Evolutionary conservation across 2,888 invertebrate genomes (phyloP), one percentile per base, ranked within the genome.

Genomic region (Drosophila nr. fundita): DNA sequence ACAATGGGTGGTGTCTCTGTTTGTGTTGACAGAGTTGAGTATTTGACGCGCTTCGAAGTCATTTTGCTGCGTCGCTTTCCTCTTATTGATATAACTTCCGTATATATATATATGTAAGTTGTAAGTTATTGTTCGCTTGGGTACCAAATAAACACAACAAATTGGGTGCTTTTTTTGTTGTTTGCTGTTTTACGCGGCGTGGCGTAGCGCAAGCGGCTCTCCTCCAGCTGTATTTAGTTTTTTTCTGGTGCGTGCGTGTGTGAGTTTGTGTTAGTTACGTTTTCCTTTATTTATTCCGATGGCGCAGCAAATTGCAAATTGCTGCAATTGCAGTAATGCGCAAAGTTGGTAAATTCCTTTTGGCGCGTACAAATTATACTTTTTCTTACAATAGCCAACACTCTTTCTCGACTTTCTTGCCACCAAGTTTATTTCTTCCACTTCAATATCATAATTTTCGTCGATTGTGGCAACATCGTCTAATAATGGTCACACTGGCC

Each of bases 391-490:
- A 89, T 87, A 85, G 80, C 82, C 88, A 87, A 85, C 85, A 88
- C 83, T 87, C 71, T 76, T 89, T 87, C 62, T 58, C 82, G 84
- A 80, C 78, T 81, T 80, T 78, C 77, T 82, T 82, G 82, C 82
- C 81, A 82, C 82, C 80, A 82, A 82, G 82, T 82, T 82, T 72
- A 69, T 77, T 82, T 82, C 76, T 73, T 82, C 58, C 68, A 76
- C 69, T 79, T 72, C 80, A 79, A 70, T 76, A 64, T 70, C 82
- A 76, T 73, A 76, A 78, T 84, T 80, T 82, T 81, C 65, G 77
- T 90, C 84, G 77, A 89, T 91, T 91, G 91, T 91, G 92, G 91
- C 92, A 91, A 91, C 91, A 87, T 87, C 83, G 89, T 59, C 77
- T 79, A 89, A 86, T 82, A 90, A 91, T 90, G 91, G 91, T 84